Evolutionary conservation across 2,113 vertebrate genomes (phyloP).

Genomic region (Chrysemys picta): DNA sequence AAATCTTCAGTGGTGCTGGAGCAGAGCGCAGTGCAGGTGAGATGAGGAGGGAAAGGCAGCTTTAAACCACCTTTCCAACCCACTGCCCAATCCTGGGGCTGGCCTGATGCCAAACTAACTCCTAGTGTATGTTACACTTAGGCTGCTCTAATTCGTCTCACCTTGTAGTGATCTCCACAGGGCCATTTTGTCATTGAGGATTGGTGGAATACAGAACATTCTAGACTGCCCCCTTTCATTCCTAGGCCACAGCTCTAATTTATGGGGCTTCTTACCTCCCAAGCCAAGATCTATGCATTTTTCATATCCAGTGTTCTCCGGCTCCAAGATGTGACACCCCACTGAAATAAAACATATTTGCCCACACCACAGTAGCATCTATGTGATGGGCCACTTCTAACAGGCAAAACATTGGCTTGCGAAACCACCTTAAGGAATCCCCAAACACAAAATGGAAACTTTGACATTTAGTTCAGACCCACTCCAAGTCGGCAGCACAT

Average conservation of each 20-base stretch:
- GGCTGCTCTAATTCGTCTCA: neutral
- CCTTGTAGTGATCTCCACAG: neutral
- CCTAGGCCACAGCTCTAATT: fast-evolving
- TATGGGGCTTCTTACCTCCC: neutral
- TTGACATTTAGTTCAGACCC: neutral
- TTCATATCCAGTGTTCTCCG: neutral
- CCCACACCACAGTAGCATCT: neutral
- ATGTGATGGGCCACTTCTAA: neutral
- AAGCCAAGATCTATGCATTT: neutral
- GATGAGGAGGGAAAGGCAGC: neutral
- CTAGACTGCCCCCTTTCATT: neutral
- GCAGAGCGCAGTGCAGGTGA: neutral
- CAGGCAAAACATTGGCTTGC: neutral
- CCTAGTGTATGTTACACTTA: neutral
- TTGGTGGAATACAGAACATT: neutral
- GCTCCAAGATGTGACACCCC: neutral
- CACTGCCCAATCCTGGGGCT: neutral
- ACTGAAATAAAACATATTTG: neutral
- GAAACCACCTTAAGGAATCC: neutral
- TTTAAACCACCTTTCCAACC: neutral
- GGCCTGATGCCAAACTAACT: neutral
- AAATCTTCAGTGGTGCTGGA: neutral
- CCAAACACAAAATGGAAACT: neutral
- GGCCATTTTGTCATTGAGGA: neutral
- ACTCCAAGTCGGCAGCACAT: neutral